A percentile compares a stretch with the other conserved stretches of the same genome.
These are phyloP conservation scores for Sinocyclocheilus rhinocerous DNA, from an alignment of 2,113 vertebrate genomes.

Conservation along the genomic window DNA sequence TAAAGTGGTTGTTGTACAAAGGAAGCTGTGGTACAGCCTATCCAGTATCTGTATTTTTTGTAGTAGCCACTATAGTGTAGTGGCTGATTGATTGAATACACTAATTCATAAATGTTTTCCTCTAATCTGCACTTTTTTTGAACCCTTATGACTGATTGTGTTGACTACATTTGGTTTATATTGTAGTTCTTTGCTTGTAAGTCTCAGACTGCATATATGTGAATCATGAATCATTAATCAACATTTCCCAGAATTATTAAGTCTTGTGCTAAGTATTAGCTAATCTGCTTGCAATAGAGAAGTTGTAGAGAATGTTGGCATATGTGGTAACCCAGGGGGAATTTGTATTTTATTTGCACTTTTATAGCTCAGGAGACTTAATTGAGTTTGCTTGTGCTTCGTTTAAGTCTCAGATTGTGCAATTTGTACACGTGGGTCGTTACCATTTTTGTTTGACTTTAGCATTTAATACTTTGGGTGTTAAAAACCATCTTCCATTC, in stretches of 20 bases:
- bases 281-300: background rate
- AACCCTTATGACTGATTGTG: background rate
- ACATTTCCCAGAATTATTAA: background rate
- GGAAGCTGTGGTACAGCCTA: background rate
- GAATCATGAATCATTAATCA: background rate
- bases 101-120: background rate
- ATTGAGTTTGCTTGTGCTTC: background rate
- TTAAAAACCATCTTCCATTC: background rate
- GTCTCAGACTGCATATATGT: background rate
- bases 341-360: background rate
- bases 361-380: background rate
- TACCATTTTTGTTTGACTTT: background rate
- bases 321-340: background rate
- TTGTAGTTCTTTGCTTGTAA: no score
- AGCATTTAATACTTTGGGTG: background rate
- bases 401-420: background rate
- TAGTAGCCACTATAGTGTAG: background rate
- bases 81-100: background rate
- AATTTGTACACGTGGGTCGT: background rate
- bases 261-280: background rate
- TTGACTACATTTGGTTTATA: background rate
- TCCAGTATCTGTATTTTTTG: background rate
- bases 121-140: background rate
- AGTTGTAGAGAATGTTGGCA: background rate
- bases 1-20: background rate